These are phyloP conservation scores for Trichogramma evanescens DNA, from an alignment of 2,888 invertebrate genomes.

Conservation along the genomic window DNA sequence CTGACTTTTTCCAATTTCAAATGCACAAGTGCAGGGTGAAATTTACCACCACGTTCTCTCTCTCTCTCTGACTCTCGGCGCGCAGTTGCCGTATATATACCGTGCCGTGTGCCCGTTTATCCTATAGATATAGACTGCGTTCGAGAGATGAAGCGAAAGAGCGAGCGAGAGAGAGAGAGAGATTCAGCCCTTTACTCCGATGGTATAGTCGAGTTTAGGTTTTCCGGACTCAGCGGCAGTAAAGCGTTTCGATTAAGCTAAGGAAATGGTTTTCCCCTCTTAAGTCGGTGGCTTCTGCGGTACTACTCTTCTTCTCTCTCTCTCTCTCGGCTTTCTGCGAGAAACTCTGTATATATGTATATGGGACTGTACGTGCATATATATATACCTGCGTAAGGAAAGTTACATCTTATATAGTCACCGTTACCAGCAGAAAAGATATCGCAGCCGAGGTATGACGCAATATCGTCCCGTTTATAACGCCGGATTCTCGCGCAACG, in stretches of 20 bases:
- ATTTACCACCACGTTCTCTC: constrained; percentile 1
- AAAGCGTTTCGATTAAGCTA: constrained; percentile 41
- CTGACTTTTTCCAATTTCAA: constrained; percentile 18
- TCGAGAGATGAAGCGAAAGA: constrained; percentile 14
- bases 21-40: constrained; percentile 14
- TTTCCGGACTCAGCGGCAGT: constrained; percentile 24
- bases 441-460: too few relatives aligned
- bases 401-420: too few relatives aligned
- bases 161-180: not conserved
- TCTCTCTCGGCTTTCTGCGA: not conserved
- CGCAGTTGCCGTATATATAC: too few relatives aligned
- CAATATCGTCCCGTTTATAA: too few relatives aligned
- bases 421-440: too few relatives aligned
- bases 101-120: too few relatives aligned
- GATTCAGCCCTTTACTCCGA: not conserved
- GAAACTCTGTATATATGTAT: too few relatives aligned
- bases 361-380: too few relatives aligned
- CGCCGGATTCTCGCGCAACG: too few relatives aligned
- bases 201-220: constrained; percentile 20
- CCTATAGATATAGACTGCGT: too few relatives aligned
- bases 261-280: constrained; percentile 40
- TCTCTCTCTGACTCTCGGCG: too few relatives aligned
- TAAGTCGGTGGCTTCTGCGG: not conserved
- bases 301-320: not conserved
- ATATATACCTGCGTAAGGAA: too few relatives aligned